Conservation (phyloP, 1,140 invertebrate species). For the Coelopa frigida region DNA sequence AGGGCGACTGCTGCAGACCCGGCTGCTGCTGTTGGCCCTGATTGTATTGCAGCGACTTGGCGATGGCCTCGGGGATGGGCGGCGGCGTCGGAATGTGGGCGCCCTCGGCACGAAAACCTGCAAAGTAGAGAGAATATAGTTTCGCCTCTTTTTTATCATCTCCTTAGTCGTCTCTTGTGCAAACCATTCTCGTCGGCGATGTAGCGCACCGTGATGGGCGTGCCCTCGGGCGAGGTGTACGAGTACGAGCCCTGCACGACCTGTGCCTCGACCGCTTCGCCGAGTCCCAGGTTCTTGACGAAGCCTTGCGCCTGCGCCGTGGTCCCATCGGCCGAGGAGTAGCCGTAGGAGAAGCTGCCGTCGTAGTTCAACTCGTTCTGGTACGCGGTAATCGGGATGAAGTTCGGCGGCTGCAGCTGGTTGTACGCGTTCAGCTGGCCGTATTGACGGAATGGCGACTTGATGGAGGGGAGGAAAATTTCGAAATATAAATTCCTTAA, state of each 20-base stretch:
- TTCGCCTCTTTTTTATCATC: not conserved
- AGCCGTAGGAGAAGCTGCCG: constrained; percentile 50
- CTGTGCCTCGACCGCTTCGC: constrained; percentile 48
- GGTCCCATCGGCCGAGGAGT: constrained; percentile 56
- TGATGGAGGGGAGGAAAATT: too few relatives aligned
- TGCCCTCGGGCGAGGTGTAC: constrained; percentile 53
- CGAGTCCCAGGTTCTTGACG: constrained; percentile 50
- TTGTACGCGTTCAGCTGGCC: constrained; percentile 9
- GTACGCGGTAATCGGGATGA: constrained; percentile 52
- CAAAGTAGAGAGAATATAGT: constrained; percentile 8
- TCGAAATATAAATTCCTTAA: too few relatives aligned
- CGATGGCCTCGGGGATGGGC: constrained; percentile 57
- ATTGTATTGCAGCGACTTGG: constrained; percentile 53
- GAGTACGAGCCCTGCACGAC: constrained; percentile 49
- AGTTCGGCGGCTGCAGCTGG: constrained; percentile 27
- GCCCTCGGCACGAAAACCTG: constrained; percentile 48
- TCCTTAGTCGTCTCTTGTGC: too few relatives aligned
- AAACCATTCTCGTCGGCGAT: constrained; percentile 52
- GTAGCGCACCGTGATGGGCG: constrained; percentile 50
- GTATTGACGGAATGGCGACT: too few relatives aligned
- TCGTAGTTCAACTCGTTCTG: constrained; percentile 55
- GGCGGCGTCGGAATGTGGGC: constrained; percentile 56
- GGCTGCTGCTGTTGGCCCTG: constrained; percentile 39
- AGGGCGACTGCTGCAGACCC: too few relatives aligned
- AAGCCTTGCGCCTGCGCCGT: constrained; percentile 53